Base-by-base conservation (phyloP, 2,113 vertebrate genomes). In the Dromaius novaehollandiae region DNA sequence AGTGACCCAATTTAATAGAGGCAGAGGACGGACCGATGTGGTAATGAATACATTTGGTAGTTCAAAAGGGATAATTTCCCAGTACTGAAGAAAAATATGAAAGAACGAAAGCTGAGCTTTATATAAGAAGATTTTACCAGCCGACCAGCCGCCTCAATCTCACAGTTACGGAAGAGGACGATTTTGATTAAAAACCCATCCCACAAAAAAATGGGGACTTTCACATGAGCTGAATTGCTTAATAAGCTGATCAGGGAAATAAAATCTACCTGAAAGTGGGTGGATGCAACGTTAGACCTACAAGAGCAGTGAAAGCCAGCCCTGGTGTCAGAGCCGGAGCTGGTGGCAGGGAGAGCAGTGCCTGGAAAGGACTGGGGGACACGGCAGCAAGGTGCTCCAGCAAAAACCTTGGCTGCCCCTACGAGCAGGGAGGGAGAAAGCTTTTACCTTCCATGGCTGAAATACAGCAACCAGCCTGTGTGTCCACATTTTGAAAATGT, bases 61-160 rank as follows among this genome's bases (percentile, higher is more conserved):
- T 83, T 95, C 91, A 86, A 91, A 95, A 85, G 81, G 89, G 63
- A 95, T 89, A 40, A 93, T 94, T 93, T 91, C 82, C 71, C 56
- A 46, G 42, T 53, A 26, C 74, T 83, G 87, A 93, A 89, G 75
- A 60, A 91, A 79, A 93, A 91, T 68, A 74, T 55, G 83, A 90
- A 91, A 91, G 66, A 92, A 85, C 74, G 70, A 78, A 94, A 86
- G 60, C 40, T 82, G 55, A 24, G 82, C 44, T 91, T 95, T 93
- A 75, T 80, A 0, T 91, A 91, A 95, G 91, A 92, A 93, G 96
- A 92, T 95, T 96, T 95, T 73, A 77, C 36, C n/a, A 76, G 80
- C 92, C 93, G 83, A 93, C 80, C 86, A 82, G 55, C 46, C 40
- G 74, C 85, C 76, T 93, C 7, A 7, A 73, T 86, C 92, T 88